Conservation (phyloP, 92 coral and sea anemone genomes). For the Galaxea fascicularis region DNA sequence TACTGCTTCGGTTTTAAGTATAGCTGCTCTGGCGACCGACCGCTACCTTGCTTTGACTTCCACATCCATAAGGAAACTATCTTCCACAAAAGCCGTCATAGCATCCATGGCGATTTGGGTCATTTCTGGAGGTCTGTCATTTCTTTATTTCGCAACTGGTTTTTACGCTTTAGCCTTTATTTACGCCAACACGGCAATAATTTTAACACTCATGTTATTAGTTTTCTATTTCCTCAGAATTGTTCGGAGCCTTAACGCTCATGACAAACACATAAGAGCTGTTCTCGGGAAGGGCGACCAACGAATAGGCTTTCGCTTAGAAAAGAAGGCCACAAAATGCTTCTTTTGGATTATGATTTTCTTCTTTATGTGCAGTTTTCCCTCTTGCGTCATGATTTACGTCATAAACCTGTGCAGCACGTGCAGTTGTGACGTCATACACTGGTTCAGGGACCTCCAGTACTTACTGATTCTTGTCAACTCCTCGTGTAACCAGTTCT, state of each 20-base stretch:
- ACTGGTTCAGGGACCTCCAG: constrained; percentile 91
- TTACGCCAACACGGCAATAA: constrained; percentile 71
- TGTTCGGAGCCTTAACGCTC: constrained; percentile 62
- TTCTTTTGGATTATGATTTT: constrained; percentile 76
- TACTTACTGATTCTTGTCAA: constrained; percentile 75
- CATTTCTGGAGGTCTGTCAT: constrained; percentile 51
- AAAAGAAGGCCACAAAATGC: constrained; percentile 72
- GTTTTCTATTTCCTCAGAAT: constrained; percentile 67
- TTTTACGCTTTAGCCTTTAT: constrained; percentile 70
- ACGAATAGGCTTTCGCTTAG: constrained; percentile 35
- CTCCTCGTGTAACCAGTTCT: constrained; percentile 85
- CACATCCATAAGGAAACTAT: constrained; percentile 56
- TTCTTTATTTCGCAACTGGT: constrained; percentile 62
- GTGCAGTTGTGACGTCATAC: constrained; percentile 82
- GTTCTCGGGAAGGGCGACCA: constrained; percentile 6
- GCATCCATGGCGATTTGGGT: constrained; percentile 67
- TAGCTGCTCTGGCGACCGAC: constrained; percentile 80
- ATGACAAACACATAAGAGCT: constrained; percentile 30
- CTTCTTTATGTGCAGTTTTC: constrained; percentile 73
- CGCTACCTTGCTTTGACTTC: constrained; percentile 80
- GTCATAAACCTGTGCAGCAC: constrained; percentile 83
- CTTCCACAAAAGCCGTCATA: constrained; percentile 37
- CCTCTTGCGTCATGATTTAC: constrained; percentile 88
- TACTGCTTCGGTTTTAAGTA: constrained; percentile 79
- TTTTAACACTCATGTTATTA: constrained; percentile 54